These are phyloP conservation scores for Nephrotoma appendiculata DNA, from an alignment of 2,888 invertebrate species.

Conservation along the genomic window DNA sequence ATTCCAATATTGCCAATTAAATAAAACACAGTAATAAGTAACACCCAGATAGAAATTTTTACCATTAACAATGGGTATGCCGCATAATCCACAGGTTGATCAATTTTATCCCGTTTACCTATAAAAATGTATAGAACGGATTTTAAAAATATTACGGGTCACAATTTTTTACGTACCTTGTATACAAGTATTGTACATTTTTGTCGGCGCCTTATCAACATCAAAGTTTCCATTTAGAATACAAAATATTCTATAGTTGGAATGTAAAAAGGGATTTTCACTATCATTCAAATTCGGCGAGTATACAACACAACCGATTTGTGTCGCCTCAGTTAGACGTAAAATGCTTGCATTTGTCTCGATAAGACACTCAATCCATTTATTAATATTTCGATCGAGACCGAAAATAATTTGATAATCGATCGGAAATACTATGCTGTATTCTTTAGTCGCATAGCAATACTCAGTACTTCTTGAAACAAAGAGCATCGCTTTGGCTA, in stretches of 20 bases:
- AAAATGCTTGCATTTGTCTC: not conserved
- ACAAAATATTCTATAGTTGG: not conserved
- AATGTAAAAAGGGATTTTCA: not conserved
- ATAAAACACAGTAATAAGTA: not conserved
- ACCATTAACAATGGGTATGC: not conserved
- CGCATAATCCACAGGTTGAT: not conserved
- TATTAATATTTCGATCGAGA: not conserved
- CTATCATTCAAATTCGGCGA: not conserved
- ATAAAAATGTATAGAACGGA: not conserved
- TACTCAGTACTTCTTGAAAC: not conserved
- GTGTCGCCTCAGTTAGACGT: not conserved
- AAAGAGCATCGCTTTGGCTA: not conserved
- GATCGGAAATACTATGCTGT: not conserved
- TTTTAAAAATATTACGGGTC: not conserved
- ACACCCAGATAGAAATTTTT: not conserved
- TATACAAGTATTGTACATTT: not conserved
- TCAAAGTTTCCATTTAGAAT: not conserved
- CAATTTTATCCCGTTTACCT: not conserved
- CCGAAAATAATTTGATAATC: not conserved
- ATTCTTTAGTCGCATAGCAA: not conserved
- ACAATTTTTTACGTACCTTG: not conserved
- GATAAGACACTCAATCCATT: not conserved
- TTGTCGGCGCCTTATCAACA: no score
- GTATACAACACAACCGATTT: not conserved
- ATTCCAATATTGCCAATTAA: not conserved